phyloP scores from a whole-genome alignment of 2,888 invertebrate species.

The Coenonympha glycerion region DNA sequence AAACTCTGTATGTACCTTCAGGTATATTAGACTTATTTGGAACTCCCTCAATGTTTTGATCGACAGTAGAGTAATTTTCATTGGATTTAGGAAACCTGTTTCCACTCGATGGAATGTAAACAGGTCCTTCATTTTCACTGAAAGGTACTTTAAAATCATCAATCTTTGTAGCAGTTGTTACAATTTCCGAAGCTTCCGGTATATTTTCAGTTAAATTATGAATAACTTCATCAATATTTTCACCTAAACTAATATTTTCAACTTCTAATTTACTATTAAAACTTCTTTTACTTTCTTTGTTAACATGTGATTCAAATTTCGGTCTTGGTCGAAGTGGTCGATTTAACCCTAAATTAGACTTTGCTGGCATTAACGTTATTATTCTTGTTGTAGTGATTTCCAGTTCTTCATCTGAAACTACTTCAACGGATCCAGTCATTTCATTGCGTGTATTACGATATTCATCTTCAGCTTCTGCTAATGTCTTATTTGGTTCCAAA shows the following conservation, averaged over 20 bases:
- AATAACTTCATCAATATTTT: conserved; percentile 48
- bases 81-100: conserved; percentile 62
- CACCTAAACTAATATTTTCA: conserved; percentile 32
- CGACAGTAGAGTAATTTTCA: conserved; percentile 34
- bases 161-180: conserved; percentile 34
- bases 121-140: not conserved
- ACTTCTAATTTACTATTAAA: conserved; percentile 47
- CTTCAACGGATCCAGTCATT: conserved; percentile 64
- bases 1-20: conserved; percentile 65
- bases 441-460: conserved; percentile 48
- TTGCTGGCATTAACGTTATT: conserved; percentile 82
- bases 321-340: conserved; percentile 81
- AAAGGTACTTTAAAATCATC: conserved; percentile 35
- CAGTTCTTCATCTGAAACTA: conserved; percentile 61
- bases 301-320: conserved; percentile 51
- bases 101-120: conserved; percentile 33
- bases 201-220: conserved; percentile 37
- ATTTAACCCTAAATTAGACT: conserved; percentile 85
- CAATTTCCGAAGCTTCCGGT: conserved; percentile 39
- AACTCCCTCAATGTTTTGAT: conserved; percentile 24
- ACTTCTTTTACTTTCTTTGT: conserved; percentile 51
- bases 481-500: conserved; percentile 28
- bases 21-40: conserved; percentile 45
- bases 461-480: conserved; percentile 39
- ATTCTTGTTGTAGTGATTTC: conserved; percentile 59